Evolutionary conservation across 2,113 vertebrate genomes (phyloP), one percentile per base, ranked within the genome.

Genomic region (Morone chrysops): DNA sequence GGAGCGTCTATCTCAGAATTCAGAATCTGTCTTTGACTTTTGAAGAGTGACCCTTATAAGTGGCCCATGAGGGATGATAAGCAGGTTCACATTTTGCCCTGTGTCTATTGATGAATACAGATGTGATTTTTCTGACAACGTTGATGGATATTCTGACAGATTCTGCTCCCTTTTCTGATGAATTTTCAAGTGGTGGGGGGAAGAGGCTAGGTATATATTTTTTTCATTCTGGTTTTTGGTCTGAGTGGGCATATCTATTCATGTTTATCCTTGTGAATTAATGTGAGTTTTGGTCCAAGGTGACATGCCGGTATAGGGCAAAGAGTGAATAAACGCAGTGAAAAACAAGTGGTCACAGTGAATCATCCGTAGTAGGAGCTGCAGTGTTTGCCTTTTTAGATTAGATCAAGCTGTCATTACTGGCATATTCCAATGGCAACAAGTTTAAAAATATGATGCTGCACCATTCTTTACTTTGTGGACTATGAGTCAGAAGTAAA

Each of bases 131-230:
- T 90, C 87, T 91, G 87, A 93, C 87, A 89, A 86, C 7, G 5
- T 80, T 91, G 90, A 94, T 91, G 90, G 93, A 93, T 93, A 89
- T 78, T 84, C 83, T 91, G 88, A 91, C 84, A 75, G 76, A 2
- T 85, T 66, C 66, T 72, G 62, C 57, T 84, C 67, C 75, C 62
- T 66, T 66, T 81, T 51, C 80, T 81, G 75, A 84, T 90, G 75
- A 85, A 84, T 88, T 90, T 88, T 80, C 47, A 86, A 83, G 59
- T 36, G 56, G 8, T 14, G 18, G 25, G 13, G 8, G 40, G 41
- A 43, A 36, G 31, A 71, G 13, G 20, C 20, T 25, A 6, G 18
- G 13, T 12, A 6, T 40, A 8, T 3, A 31, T 31, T 40, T 63
- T 50, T 31, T 71, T 25, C 20, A 16, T 48, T 85, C 53, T 65